phyloP scores from a whole-genome alignment of 1,140 invertebrate species.

The Drosophila pruinosa region DNA sequence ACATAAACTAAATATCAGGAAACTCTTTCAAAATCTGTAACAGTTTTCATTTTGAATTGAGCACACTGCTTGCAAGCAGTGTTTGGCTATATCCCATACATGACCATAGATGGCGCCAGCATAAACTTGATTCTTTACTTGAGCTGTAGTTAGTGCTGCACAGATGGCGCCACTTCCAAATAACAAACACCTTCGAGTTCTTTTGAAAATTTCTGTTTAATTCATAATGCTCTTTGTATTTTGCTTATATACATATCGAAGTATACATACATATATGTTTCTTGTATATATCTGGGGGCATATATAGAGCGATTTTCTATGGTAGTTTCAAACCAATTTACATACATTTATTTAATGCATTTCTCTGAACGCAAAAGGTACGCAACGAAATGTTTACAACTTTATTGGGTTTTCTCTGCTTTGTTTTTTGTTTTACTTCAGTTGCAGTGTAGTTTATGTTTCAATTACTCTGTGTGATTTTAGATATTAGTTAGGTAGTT shows the following conservation, averaged over 20 bases:
- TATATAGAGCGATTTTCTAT: constrained; percentile 25
- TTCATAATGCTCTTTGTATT: constrained; percentile 46
- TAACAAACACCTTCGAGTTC: not conserved
- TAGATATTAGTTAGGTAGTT: constrained; percentile 1
- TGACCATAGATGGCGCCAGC: not conserved
- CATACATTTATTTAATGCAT: constrained; percentile 18
- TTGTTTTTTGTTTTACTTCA: constrained; percentile 1
- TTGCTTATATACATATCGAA: constrained; percentile 46
- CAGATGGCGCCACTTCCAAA: not conserved
- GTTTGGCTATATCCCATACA: no score
- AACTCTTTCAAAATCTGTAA: not conserved
- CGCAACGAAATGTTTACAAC: constrained; percentile 51
- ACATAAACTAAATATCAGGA: not conserved
- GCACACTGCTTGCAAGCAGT: constrained; percentile 14
- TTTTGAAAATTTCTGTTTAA: constrained; percentile 51
- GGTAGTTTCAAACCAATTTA: constrained; percentile 36
- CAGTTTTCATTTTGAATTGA: not conserved
- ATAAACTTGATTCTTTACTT: no score
- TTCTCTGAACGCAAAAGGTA: constrained; percentile 31
- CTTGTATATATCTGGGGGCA: constrained; percentile 5
- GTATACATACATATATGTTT: constrained; percentile 1
- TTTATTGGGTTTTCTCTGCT: constrained; percentile 5
- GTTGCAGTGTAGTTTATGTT: constrained; percentile 8
- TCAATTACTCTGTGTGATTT: constrained; percentile 17
- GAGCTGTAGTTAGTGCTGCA: no score